Evolutionary conservation across 2,888 invertebrate species (phyloP).

Genomic region (Acronicta leporina): DNA sequence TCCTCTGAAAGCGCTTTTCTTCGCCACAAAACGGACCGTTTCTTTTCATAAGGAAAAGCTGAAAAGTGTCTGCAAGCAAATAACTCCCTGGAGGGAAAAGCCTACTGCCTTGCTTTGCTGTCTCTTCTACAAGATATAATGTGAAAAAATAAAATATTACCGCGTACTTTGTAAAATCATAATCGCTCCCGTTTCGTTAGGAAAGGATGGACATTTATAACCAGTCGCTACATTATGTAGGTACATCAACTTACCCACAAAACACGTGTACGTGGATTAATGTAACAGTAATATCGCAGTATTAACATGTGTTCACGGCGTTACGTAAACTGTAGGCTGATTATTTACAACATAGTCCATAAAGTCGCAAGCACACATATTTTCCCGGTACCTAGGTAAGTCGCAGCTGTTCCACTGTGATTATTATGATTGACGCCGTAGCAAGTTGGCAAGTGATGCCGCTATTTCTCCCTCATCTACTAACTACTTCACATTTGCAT

Average conservation of each 20-base stretch:
- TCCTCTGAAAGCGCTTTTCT: constrained; percentile 89
- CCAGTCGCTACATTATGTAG: constrained; percentile 19
- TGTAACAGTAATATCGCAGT: constrained; percentile 22
- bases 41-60: constrained; percentile 89
- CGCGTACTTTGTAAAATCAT: constrained; percentile 65
- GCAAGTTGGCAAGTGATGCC: constrained; percentile 77
- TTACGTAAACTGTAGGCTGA: constrained; percentile 26
- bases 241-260: constrained; percentile 14
- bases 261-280: constrained; percentile 12
- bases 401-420: constrained; percentile 70
- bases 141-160: constrained; percentile 79
- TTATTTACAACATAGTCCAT: constrained; percentile 34
- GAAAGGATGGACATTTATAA: constrained; percentile 22
- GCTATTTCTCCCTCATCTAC: constrained; percentile 75
- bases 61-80: constrained; percentile 89
- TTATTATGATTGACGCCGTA: constrained; percentile 80
- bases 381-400: constrained; percentile 54
- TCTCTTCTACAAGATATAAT: constrained; percentile 75
- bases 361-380: constrained; percentile 39
- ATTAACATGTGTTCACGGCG: constrained; percentile 10
- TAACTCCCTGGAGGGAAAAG: constrained; percentile 87
- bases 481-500: constrained; percentile 84
- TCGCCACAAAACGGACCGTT: constrained; percentile 88
- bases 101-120: constrained; percentile 87
- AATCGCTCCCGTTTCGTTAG: constrained; percentile 53